Percentiles rank a stretch among this genome's conserved stretches.
These are phyloP conservation scores for Watsonalla binaria DNA, from an alignment of 2,888 invertebrate genomes.

Conservation along the genomic window DNA sequence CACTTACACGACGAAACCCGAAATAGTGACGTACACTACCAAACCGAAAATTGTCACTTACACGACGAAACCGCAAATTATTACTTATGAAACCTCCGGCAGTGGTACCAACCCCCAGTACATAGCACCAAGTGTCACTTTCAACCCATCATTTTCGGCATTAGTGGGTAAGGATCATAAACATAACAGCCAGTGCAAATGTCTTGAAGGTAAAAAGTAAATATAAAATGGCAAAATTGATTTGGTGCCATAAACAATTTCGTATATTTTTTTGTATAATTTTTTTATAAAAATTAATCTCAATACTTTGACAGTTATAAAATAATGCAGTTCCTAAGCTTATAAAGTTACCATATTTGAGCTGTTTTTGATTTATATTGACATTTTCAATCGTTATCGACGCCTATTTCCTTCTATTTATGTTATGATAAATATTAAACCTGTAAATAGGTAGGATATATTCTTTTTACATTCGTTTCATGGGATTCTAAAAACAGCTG, in stretches of 20 bases:
- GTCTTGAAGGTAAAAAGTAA: constrained; percentile 37
- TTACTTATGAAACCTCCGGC: constrained; percentile 63
- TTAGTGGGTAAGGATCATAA: constrained; percentile 44
- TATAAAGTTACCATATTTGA: constrained; percentile 23
- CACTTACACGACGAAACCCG: constrained; percentile 44
- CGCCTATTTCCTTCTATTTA: constrained; percentile 23
- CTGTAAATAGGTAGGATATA: constrained; percentile 51
- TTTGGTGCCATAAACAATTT: constrained; percentile 51
- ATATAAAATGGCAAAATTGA: constrained; percentile 3
- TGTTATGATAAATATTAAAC: constrained; percentile 15
- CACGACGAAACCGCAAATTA: constrained; percentile 50
- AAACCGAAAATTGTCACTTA: constrained; percentile 43
- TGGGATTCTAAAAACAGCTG: constrained; percentile 9
- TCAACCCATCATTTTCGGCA: constrained; percentile 54
- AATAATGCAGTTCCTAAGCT: constrained; percentile 40
- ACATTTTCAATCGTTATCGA: constrained; percentile 5
- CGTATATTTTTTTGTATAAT: constrained; percentile 14
- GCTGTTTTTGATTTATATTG: constrained; percentile 5
- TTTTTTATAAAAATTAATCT: constrained; percentile 14
- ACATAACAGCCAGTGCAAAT: constrained; percentile 62
- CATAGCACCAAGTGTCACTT: constrained; percentile 53
- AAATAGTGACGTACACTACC: constrained; percentile 36
- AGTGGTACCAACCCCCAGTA: constrained; percentile 61
- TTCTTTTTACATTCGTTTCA: constrained; percentile 16
- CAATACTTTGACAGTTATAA: constrained; percentile 25